Evolutionary conservation across 2,113 vertebrate species (phyloP).

Genomic region (Amphilophus citrinellus): DNA sequence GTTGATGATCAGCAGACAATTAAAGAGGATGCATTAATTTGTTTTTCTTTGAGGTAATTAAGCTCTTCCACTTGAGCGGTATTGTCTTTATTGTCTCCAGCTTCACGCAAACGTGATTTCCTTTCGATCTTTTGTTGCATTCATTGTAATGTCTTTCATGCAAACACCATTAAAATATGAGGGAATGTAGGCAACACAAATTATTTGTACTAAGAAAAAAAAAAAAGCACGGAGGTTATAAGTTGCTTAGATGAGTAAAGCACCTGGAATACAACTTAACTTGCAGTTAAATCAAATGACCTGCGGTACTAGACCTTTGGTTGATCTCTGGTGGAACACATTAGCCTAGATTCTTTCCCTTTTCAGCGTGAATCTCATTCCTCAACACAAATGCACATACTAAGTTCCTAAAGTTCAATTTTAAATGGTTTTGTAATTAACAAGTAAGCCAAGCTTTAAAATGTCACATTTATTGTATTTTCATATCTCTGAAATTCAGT

Average conservation of each 20-base stretch:
- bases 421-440: conserved; percentile 85
- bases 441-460: conserved; percentile 85
- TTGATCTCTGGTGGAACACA: conserved; percentile 73
- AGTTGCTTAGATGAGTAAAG: conserved; percentile 57
- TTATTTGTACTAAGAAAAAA: conserved; percentile 51
- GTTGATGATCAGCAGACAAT: conserved; percentile 62
- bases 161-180: conserved; percentile 28
- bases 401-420: conserved; percentile 84
- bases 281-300: conserved; percentile 79
- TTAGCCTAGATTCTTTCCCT: conserved; percentile 54
- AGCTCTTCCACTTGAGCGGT: conserved; percentile 66
- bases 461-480: conserved; percentile 87
- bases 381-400: conserved; percentile 80
- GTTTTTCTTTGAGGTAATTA: conserved; percentile 76
- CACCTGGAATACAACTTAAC: conserved; percentile 76
- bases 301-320: conserved; percentile 69
- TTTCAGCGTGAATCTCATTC: conserved; percentile 64
- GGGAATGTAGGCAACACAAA: conserved; percentile 49
- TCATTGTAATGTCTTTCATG: conserved; percentile 51
- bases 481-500: conserved; percentile 85
- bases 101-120: conserved; percentile 65
- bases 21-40: conserved; percentile 67
- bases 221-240: conserved; percentile 37
- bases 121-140: conserved; percentile 54
- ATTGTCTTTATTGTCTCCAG: conserved; percentile 65